Conservation (phyloP, 2,888 invertebrate species). For the Calliopum simillimum region DNA sequence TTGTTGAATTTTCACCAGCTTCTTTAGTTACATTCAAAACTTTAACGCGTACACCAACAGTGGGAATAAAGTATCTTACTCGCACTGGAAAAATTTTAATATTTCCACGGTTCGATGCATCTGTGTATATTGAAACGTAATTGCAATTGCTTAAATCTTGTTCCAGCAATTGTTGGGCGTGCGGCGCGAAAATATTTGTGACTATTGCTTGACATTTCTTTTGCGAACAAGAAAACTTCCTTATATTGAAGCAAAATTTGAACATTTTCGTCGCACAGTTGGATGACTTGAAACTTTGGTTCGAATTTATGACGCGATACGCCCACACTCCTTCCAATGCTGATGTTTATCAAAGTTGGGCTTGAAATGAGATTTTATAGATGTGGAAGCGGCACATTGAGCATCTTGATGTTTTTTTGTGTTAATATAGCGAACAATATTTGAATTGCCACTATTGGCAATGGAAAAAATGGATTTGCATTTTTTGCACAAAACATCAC, state of each 20-base stretch:
- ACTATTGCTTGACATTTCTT: constrained; percentile 35
- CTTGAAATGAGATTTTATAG: constrained; percentile 33
- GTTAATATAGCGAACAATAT: constrained; percentile 34
- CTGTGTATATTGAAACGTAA: constrained; percentile 33
- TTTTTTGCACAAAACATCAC: constrained; percentile 31
- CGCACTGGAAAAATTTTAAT: constrained; percentile 31
- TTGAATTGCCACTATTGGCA: constrained; percentile 18
- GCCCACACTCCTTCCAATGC: constrained; percentile 30
- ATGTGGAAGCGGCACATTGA: constrained; percentile 32
- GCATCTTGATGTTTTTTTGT: constrained; percentile 34
- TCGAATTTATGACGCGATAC: constrained; percentile 21
- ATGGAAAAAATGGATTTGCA: constrained; percentile 21
- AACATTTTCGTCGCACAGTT: constrained; percentile 35
- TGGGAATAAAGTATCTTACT: constrained; percentile 37
- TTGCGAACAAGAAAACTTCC: constrained; percentile 36
- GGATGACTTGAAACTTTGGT: constrained; percentile 31
- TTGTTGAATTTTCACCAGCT: constrained; percentile 36
- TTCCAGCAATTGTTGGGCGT: constrained; percentile 36
- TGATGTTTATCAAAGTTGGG: constrained; percentile 27
- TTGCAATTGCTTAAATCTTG: too few relatives aligned
- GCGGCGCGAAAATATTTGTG: constrained; percentile 36
- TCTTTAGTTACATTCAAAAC: constrained; percentile 33
- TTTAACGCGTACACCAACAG: constrained; percentile 34
- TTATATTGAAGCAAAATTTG: constrained; percentile 35
- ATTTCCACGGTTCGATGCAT: constrained; percentile 38